Evolutionary conservation across 2,113 vertebrate genomes (phyloP).

Genomic region (Rhipidura dahli): DNA sequence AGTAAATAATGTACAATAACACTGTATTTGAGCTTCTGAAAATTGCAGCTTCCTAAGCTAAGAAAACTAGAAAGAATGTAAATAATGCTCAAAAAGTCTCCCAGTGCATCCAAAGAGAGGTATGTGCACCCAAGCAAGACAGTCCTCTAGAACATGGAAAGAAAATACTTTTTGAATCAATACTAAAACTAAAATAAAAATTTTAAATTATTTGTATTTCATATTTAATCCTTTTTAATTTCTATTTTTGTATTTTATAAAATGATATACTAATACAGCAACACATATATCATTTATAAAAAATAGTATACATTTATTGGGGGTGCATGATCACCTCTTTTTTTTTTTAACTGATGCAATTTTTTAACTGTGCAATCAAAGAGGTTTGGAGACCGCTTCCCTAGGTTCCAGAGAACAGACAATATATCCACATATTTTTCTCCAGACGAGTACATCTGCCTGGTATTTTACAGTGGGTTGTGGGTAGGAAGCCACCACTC

Average conservation of each 20-base stretch:
- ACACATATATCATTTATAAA: not conserved
- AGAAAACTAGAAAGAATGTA: not conserved
- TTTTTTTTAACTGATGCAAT: not conserved
- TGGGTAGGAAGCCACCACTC: not conserved
- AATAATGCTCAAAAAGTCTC: not conserved
- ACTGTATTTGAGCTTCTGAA: not conserved
- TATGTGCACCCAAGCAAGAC: not conserved
- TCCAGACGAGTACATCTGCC: not conserved
- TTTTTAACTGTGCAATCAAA: not conserved
- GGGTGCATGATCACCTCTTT: not conserved
- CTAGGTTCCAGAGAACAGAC: not conserved
- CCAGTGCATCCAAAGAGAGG: not conserved
- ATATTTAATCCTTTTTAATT: not conserved
- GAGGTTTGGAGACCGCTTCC: not conserved
- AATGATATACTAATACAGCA: not conserved
- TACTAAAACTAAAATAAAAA: not conserved
- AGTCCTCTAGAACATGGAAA: fast-evolving
- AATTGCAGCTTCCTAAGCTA: not conserved
- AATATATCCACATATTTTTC: not conserved
- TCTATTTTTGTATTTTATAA: not conserved
- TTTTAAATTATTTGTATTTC: not conserved
- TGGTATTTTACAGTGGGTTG: not conserved
- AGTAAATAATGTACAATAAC: not conserved
- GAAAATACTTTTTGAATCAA: not conserved
- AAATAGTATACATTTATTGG: not conserved